phyloP scores from a whole-genome alignment of 2,113 vertebrate genomes.

The Hyaena hyaena region DNA sequence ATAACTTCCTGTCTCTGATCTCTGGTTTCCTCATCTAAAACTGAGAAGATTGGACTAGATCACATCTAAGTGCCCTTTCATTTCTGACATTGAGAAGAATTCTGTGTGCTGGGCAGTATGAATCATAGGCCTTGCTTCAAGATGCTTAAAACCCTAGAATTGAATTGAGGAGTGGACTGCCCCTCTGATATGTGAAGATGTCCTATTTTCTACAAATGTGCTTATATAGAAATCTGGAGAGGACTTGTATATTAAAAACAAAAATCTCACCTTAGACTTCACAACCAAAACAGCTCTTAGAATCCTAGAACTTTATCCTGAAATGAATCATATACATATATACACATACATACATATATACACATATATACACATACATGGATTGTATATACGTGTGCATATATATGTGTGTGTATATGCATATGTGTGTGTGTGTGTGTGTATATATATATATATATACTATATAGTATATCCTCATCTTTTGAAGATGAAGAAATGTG shows the following conservation, averaged over 20 bases:
- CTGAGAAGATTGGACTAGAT: background rate
- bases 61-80: background rate
- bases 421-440: background rate
- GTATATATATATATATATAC: background rate
- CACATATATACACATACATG: too few relatives aligned
- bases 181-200: background rate
- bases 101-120: background rate
- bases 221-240: background rate
- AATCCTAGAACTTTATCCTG: conserved; percentile 18
- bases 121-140: background rate
- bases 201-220: background rate
- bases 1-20: background rate
- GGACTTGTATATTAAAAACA: background rate
- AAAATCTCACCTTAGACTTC: background rate
- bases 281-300: conserved; percentile 20
- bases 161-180: background rate
- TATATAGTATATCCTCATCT: background rate
- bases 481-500: conserved; percentile 15
- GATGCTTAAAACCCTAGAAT: conserved; percentile 27
- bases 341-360: too few relatives aligned
- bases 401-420: background rate
- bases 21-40: background rate
- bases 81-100: background rate
- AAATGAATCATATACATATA: background rate
- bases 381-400: too few relatives aligned